Conservation (phyloP, 1,140 invertebrate genomes). For the Ladona fulva region DNA sequence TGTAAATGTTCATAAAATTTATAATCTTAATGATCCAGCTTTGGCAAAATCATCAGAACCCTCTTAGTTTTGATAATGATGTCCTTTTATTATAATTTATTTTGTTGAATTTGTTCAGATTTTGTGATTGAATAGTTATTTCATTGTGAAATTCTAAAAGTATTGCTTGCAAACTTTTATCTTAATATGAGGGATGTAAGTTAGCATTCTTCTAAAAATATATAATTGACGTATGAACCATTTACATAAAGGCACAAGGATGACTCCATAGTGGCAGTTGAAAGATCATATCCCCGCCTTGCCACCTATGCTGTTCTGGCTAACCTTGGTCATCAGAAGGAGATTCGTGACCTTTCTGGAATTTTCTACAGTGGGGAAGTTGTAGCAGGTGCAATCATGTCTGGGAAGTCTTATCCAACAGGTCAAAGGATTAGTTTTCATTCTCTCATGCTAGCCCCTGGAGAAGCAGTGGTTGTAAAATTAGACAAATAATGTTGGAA, state of each 20-base stretch:
- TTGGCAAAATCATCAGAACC: too few relatives aligned
- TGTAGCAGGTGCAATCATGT: constrained; percentile 43
- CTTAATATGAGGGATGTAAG: not conserved
- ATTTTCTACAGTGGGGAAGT: constrained; percentile 66
- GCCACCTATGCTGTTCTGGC: constrained; percentile 62
- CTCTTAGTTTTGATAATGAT: too few relatives aligned
- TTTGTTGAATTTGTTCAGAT: too few relatives aligned
- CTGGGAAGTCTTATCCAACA: constrained; percentile 30
- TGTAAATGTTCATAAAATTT: too few relatives aligned
- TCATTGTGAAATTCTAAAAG: too few relatives aligned
- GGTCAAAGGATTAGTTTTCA: constrained; percentile 57
- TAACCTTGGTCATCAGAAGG: constrained; percentile 50
- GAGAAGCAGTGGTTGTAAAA: constrained; percentile 54
- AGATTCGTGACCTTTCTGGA: constrained; percentile 57
- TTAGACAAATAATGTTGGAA: constrained; percentile 44
- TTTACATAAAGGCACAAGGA: not conserved
- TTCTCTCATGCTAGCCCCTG: constrained; percentile 46
- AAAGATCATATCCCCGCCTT: constrained; percentile 64
- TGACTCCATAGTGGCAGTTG: constrained; percentile 55
- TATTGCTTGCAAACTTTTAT: too few relatives aligned
- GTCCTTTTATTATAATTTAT: too few relatives aligned
- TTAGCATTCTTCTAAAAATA: not conserved
- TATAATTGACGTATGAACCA: too few relatives aligned
- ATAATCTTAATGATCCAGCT: too few relatives aligned
- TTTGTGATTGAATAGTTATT: too few relatives aligned